Evolutionary conservation across 1,140 invertebrate species (phyloP), one percentile per base, ranked within the genome.

Genomic region (Druon quercuslanigerum): DNA sequence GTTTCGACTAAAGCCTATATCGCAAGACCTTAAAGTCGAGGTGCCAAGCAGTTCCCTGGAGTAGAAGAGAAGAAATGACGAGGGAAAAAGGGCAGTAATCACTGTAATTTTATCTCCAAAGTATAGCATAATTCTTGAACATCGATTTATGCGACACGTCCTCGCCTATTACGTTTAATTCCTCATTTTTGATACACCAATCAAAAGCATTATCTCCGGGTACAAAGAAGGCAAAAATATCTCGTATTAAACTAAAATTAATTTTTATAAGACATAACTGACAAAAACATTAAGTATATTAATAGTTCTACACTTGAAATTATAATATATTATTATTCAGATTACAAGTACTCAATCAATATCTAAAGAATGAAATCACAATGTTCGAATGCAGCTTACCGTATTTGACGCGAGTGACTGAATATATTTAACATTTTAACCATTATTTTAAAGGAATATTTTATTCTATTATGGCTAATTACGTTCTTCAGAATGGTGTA

Each of bases 71-170:
- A 75, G 79, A 83, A 77, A 77, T 83, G 46, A 66, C 46, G 80
- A 79, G 79, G 79, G 83, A 82, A 81, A 75, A 77, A 75, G 75
- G 71, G 72, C 75, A 56, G 84, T 90, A 90, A 90, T 89, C 87
- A 89, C 88, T 90, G 88, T 89, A 88, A 90, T 90, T 90, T 89
- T 78, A 81, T 70, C 73, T 71, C 76, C 66, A 72, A 70, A 72
- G 81, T 76, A 75, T 82, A 75, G 82, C 83, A 83, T 86, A 87
- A 88, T 88, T 88, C 87, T 88, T 86, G 75, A 77, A 66, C 80
- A 74, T 80, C 73, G 82, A 87, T 87, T 83, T 84, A 85, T 85
- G 80, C 56, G 76, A 81, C 71, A 79, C 78, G 79, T 66, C 51
- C 80, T 79, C 75, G 72, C 72, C 80, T 73, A 71, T n/a, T 51